A percentile compares a stretch with the other conserved stretches of the same genome.
These are phyloP conservation scores for Saxidomus purpurata DNA, from an alignment of 1,140 invertebrate species.

Conservation along the genomic window DNA sequence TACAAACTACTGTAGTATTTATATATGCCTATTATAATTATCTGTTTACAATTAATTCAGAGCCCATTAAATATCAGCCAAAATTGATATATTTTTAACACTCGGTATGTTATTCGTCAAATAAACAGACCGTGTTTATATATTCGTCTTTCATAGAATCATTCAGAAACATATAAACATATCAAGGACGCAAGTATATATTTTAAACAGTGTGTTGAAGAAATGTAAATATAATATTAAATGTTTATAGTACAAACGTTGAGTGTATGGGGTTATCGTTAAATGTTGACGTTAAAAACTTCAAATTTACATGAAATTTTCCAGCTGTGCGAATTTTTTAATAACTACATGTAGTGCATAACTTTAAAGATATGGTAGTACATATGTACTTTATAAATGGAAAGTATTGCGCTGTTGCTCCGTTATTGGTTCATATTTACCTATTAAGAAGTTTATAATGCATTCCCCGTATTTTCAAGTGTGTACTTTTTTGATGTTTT, in stretches of 20 bases:
- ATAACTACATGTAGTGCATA: too few relatives aligned
- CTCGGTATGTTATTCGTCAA: slow-evolving; percentile 24
- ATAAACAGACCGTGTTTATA: slow-evolving; percentile 54
- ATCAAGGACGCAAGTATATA: slow-evolving; percentile 47
- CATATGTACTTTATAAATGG: too few relatives aligned
- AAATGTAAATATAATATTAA: slow-evolving; percentile 63
- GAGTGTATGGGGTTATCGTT: slow-evolving; percentile 27
- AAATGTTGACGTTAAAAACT: slow-evolving; percentile 55
- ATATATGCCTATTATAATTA: neutral
- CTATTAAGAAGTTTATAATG: too few relatives aligned
- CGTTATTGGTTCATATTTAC: too few relatives aligned
- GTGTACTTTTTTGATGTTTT: too few relatives aligned
- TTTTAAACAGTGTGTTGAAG: slow-evolving; percentile 57
- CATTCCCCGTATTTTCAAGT: too few relatives aligned
- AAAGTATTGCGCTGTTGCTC: too few relatives aligned
- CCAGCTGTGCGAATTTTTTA: neutral
- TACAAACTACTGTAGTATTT: too few relatives aligned
- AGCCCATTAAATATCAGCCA: neutral
- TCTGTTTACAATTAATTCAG: neutral
- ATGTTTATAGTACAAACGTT: slow-evolving; percentile 53
- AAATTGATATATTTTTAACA: slow-evolving; percentile 42
- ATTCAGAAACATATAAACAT: slow-evolving; percentile 57
- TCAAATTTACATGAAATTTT: slow-evolving; percentile 4
- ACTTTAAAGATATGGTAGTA: too few relatives aligned
- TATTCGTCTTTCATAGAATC: slow-evolving; percentile 26